Conservation (phyloP, 2,113 vertebrate species). For the Pandion haliaetus region DNA sequence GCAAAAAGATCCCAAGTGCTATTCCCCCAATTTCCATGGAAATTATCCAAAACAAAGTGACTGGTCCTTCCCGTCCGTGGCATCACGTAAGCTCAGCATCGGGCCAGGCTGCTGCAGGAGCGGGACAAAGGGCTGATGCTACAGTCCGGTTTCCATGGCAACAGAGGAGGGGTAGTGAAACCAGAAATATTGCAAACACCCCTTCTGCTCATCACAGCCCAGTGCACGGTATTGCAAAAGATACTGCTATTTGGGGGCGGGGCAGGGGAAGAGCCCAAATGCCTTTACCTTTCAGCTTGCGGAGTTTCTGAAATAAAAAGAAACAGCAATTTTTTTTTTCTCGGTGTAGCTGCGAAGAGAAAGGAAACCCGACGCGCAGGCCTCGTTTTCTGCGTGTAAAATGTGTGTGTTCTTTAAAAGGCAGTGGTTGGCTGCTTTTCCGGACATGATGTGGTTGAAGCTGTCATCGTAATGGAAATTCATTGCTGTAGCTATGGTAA, state of each 20-base stretch:
- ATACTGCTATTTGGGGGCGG: not conserved
- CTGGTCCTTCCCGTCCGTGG: not conserved
- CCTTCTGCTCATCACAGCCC: slow-evolving; percentile 62
- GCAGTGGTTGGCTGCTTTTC: slow-evolving; percentile 86
- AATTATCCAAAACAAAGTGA: not conserved
- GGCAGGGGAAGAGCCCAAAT: not conserved
- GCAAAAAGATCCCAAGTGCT: not conserved
- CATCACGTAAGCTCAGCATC: slow-evolving; percentile 53
- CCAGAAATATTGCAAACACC: slow-evolving; percentile 75
- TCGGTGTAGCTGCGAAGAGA: slow-evolving; percentile 60
- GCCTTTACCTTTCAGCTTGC: slow-evolving; percentile 35
- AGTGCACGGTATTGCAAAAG: slow-evolving; percentile 23
- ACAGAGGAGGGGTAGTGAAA: slow-evolving; percentile 83
- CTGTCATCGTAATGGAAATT: slow-evolving; percentile 90
- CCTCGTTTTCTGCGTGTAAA: slow-evolving; percentile 73
- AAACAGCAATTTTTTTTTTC: not conserved
- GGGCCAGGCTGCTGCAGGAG: slow-evolving; percentile 72
- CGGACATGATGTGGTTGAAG: slow-evolving; percentile 88
- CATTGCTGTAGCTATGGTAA: slow-evolving; percentile 89
- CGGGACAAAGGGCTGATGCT: slow-evolving; percentile 88
- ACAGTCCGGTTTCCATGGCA: slow-evolving; percentile 94
- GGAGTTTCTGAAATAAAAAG: slow-evolving; percentile 33
- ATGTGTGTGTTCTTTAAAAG: slow-evolving; percentile 80
- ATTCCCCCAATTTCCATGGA: not conserved
- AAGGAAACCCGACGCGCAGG: slow-evolving; percentile 58